A percentile compares a stretch with the other conserved stretches of the same genome.
phyloP scores from a whole-genome alignment of 2,113 vertebrate species.

The Elgaria multicarinata region DNA sequence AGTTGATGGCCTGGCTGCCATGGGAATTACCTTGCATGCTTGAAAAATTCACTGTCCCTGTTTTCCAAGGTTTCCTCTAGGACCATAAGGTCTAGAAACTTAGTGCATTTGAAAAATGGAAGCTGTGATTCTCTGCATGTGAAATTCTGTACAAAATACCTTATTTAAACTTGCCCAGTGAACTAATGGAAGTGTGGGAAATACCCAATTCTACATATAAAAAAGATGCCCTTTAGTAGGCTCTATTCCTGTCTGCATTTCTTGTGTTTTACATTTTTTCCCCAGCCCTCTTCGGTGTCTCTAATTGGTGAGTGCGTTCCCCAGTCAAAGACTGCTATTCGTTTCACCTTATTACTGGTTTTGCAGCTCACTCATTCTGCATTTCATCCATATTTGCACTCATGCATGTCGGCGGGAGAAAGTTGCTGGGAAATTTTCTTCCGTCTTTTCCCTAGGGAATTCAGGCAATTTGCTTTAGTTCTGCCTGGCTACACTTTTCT shows the following conservation, averaged over 20 bases:
- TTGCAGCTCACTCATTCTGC: constrained; percentile 55
- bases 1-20: not conserved
- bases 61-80: not conserved
- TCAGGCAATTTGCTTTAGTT: constrained; percentile 84
- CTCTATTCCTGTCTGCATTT: constrained; percentile 23
- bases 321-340: constrained; percentile 40
- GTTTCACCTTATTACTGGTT: constrained; percentile 67
- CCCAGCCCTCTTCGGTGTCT: constrained; percentile 42
- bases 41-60: not conserved
- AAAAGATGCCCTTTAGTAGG: not conserved
- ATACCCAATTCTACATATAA: too few relatives aligned
- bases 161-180: not conserved
- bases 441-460: constrained; percentile 74
- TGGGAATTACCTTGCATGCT: not conserved
- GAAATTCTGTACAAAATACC: not conserved
- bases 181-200: not conserved
- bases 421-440: constrained; percentile 78
- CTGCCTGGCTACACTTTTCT: constrained; percentile 80
- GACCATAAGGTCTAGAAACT: not conserved
- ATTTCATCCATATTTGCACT: constrained; percentile 61
- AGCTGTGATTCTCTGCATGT: not conserved
- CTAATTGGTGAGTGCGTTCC: constrained; percentile 45
- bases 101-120: not conserved
- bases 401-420: constrained; percentile 63
- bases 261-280: constrained; percentile 36